Conservation (phyloP, 2,113 vertebrate genomes). For the Condylura cristata region DNA sequence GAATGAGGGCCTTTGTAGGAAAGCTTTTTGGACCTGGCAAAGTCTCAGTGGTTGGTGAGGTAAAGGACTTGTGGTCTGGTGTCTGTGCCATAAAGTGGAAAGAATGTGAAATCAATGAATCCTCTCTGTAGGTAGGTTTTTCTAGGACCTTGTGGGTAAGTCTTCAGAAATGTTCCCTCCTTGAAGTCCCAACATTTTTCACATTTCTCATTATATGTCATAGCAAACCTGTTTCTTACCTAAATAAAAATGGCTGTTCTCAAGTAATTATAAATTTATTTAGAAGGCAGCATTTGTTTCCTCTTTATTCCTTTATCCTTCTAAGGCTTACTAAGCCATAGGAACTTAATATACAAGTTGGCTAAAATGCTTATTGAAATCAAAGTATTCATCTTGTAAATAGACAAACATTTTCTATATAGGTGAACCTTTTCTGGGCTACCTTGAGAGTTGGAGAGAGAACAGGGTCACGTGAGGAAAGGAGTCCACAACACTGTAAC, state of each 20-base stretch:
- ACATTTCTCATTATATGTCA: background rate
- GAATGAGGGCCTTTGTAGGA: slow-evolving; percentile 75
- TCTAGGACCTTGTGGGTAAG: slow-evolving; percentile 62
- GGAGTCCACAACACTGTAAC: too few relatives aligned
- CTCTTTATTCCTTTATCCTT: background rate
- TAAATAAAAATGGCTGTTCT: slow-evolving; percentile 3
- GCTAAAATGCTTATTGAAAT: background rate
- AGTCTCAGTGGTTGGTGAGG: slow-evolving; percentile 76
- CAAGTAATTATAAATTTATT: background rate
- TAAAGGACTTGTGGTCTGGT: slow-evolving; percentile 74
- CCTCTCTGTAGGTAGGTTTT: slow-evolving; percentile 58
- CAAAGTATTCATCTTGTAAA: background rate
- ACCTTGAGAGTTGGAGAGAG: too few relatives aligned
- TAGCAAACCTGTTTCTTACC: background rate
- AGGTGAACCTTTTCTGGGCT: too few relatives aligned
- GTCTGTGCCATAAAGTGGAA: slow-evolving; percentile 76
- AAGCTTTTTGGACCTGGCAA: slow-evolving; percentile 57
- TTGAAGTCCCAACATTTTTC: background rate
- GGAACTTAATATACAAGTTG: background rate
- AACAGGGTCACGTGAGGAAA: too few relatives aligned
- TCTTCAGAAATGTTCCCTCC: slow-evolving; percentile 65
- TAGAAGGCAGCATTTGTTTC: background rate
- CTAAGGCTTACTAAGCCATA: background rate
- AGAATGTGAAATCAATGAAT: slow-evolving; percentile 74
- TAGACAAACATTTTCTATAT: background rate